Evolutionary conservation across 2,113 vertebrate species (phyloP), one percentile per base, ranked within the genome.

Genomic region (Myodes glareolus): DNA sequence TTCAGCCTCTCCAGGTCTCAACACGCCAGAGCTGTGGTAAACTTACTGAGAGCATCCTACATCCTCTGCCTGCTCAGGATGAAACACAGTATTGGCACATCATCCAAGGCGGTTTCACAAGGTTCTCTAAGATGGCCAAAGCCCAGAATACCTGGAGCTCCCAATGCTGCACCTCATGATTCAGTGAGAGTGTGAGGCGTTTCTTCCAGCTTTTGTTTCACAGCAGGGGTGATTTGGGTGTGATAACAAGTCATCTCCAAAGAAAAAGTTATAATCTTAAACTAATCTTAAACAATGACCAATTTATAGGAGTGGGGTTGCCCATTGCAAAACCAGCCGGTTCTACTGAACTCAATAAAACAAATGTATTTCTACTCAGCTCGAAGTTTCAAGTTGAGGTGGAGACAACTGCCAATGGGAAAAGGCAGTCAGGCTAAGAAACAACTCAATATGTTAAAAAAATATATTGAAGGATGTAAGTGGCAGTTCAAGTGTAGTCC

Each of bases 31-130:
- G 12, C 27, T 33, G 0, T 4, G 65, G 50, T n/a, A 96, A 11
- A 63, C 45, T 13, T 36, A 16, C 4, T 0, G 16, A 72, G 61
- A 76, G 29, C 42, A 78, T 17, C 65, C n/a, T 17, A 0, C 9
- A 21, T 31, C 39, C 23, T 68, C 36, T 3, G 1, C 70, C 77
- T 42, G 19, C 14, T 45, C n/a, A 10, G 25, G 90, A 61, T 72
- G 55, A 88, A 85, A 68, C 0, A 0, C 23, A 21, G 77, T 0
- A 2, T 50, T 42, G 10, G 29, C 17, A 5, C 39, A 21, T 36
- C 39, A 31, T 23, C 42, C 58, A 12, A n/a, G 29, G 55, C 10
- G 2, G 39, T 45, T 87, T 23, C 23, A 5, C 23, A 1, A 0
- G 2, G 21, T 68, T 89, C 76, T 42, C 75, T 29, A 19, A 45